Percentiles rank a stretch among this genome's conserved stretches.
Conservation (phyloP, 2,113 vertebrate species). For the Falco punctatus region DNA sequence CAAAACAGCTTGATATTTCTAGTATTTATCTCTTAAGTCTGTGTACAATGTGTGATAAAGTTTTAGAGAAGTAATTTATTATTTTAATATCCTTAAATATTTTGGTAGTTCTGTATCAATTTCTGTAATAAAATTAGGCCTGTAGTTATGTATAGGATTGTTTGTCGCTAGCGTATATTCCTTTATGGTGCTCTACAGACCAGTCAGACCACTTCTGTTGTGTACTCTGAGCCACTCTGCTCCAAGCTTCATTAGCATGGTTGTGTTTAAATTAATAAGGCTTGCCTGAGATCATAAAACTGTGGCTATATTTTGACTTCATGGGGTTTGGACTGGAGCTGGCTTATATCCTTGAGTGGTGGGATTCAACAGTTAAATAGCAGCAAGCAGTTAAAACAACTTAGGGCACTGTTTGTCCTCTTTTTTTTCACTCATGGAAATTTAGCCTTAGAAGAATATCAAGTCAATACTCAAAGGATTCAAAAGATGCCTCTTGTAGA, state of each 20-base stretch:
- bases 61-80: neutral
- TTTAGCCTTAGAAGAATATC: neutral
- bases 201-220: neutral
- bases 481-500: neutral
- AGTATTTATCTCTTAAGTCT: neutral
- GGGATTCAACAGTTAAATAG: neutral
- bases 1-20: neutral
- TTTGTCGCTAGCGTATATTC: neutral
- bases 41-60: neutral
- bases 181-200: neutral
- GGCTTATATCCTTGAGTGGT: neutral
- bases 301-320: neutral
- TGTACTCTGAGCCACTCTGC: neutral
- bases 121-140: neutral
- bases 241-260: neutral
- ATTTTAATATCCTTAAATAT: neutral
- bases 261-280: neutral
- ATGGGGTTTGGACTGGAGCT: neutral
- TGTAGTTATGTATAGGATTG: neutral
- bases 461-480: neutral
- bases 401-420: neutral
- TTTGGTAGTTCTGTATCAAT: neutral
- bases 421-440: neutral
- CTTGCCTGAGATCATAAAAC: neutral
- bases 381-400: neutral